Evolutionary conservation across 2,113 vertebrate genomes (phyloP).

Genomic region (Chlamydotis undulata): DNA sequence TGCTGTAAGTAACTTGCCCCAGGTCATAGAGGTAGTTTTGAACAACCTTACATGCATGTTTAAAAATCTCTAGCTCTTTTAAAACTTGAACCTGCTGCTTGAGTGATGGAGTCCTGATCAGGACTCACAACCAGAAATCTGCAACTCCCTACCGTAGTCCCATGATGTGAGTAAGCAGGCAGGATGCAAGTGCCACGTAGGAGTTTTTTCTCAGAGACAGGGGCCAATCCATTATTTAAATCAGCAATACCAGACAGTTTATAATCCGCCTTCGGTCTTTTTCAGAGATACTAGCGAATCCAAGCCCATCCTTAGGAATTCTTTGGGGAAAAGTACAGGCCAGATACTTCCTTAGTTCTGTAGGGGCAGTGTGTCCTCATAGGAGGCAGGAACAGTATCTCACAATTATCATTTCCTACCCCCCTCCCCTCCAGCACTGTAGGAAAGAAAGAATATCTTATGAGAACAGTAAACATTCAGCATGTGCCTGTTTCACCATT

Average conservation of each 20-base stretch:
- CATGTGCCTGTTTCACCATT: neutral
- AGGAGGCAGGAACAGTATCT: neutral
- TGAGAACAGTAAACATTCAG: neutral
- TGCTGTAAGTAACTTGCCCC: neutral
- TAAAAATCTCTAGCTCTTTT: neutral
- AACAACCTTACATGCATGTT: neutral
- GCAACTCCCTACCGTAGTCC: neutral
- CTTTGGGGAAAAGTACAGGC: neutral
- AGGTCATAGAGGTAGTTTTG: neutral
- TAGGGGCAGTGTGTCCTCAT: neutral
- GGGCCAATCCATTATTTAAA: neutral
- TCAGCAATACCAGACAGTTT: neutral
- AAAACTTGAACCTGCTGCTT: neutral
- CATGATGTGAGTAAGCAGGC: neutral
- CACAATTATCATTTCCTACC: neutral
- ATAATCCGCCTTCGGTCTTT: neutral
- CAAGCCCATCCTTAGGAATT: neutral
- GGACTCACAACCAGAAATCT: neutral
- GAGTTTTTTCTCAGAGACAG: neutral
- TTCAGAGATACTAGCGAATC: neutral
- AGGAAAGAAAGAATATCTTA: neutral
- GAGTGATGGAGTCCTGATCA: neutral
- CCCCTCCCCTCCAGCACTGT: neutral
- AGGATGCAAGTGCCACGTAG: neutral
- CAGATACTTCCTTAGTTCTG: neutral